A percentile compares a stretch with the other conserved stretches of the same genome.
phyloP scores from a whole-genome alignment of 2,797 vertebrate species.

The Danio albolineatus region DNA sequence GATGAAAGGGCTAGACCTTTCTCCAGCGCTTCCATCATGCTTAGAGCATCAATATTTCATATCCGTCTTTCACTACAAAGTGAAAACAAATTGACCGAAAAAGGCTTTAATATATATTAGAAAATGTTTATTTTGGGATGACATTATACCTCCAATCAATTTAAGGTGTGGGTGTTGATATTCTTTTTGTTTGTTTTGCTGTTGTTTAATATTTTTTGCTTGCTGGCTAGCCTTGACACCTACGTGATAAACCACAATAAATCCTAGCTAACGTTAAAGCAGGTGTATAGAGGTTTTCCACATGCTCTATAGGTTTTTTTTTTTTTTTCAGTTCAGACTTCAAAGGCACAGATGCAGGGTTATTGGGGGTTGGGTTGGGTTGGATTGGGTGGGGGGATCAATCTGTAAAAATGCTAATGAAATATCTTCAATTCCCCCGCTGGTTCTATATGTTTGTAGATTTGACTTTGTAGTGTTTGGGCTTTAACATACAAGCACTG shows the following conservation, averaged over 20 bases:
- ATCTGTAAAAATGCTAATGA: slow-evolving; percentile 26
- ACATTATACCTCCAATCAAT: slow-evolving; percentile 29
- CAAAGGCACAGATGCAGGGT: slow-evolving; percentile 26
- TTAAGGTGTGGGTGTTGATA: slow-evolving; percentile 6
- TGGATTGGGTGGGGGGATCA: neutral
- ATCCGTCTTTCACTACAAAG: slow-evolving; percentile 45
- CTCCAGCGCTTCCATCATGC: slow-evolving; percentile 43
- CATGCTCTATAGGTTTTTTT: neutral
- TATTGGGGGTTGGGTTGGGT: slow-evolving; percentile 28
- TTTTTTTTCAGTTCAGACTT: slow-evolving; percentile 16
- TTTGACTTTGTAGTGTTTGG: neutral
- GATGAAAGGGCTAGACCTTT: slow-evolving; percentile 72
- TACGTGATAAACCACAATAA: neutral
- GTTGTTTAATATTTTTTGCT: slow-evolving; percentile 9
- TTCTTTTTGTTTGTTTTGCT: slow-evolving; percentile 8
- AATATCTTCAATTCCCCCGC: neutral
- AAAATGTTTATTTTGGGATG: slow-evolving; percentile 20
- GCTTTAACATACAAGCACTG: slow-evolving; percentile 4
- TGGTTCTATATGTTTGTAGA: neutral
- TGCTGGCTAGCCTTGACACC: neutral
- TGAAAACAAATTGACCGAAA: slow-evolving; percentile 54
- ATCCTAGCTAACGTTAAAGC: slow-evolving; percentile 9
- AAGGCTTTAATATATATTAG: slow-evolving; percentile 24
- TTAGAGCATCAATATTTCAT: slow-evolving; percentile 65
- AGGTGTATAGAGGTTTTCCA: slow-evolving; percentile 7